These are phyloP conservation scores for Hemicentrotus pulcherrimus DNA, from an alignment of 35 echinoderm and acorn worm genomes.

Conservation along the genomic window DNA sequence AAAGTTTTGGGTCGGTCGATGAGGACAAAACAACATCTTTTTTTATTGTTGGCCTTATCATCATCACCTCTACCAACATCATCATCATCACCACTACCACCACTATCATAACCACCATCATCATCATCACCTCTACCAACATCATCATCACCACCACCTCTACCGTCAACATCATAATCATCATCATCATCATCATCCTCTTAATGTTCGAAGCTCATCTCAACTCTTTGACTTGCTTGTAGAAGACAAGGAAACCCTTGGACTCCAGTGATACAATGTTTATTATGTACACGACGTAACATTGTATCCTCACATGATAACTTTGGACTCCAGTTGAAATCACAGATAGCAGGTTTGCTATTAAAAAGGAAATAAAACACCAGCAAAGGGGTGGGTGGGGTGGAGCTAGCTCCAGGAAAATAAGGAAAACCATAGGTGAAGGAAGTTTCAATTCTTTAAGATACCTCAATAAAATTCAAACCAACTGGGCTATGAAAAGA, in stretches of 20 bases:
- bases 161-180: too few relatives aligned
- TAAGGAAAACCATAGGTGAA: background rate
- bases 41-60: background rate
- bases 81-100: background rate
- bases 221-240: background rate
- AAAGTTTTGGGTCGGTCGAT: too few relatives aligned
- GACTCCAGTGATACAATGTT: slow-evolving; percentile 46
- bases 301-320: slow-evolving; percentile 33
- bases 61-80: background rate
- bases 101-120: background rate
- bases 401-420: background rate
- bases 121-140: background rate
- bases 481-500: background rate
- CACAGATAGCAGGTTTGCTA: background rate
- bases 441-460: background rate
- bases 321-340: background rate
- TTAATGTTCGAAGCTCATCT: background rate
- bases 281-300: slow-evolving; percentile 39
- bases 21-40: too few relatives aligned
- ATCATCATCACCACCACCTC: background rate
- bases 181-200: too few relatives aligned
- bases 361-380: background rate
- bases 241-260: background rate
- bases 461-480: background rate
- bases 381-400: background rate